A percentile compares a stretch with the other conserved stretches of the same genome.
phyloP scores from a whole-genome alignment of 2,797 vertebrate species.

The Phylloscopus collybita region DNA sequence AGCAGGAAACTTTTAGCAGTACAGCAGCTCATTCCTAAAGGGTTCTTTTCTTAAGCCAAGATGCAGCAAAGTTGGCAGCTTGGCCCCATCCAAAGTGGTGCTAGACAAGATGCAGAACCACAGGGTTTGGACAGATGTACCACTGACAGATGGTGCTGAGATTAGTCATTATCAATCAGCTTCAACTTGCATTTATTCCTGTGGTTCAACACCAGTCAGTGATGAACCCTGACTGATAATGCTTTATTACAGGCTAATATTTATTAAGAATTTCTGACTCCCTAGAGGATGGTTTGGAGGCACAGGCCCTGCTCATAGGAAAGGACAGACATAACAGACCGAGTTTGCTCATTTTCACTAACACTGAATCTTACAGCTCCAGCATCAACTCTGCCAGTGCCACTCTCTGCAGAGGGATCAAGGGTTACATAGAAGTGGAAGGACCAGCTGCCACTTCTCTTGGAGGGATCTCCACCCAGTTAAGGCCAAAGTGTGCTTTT shows the following conservation, averaged over 20 bases:
- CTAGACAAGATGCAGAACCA: slow-evolving; percentile 58
- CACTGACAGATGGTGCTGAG: slow-evolving; percentile 52
- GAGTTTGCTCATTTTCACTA: background rate
- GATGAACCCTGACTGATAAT: background rate
- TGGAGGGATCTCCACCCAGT: background rate
- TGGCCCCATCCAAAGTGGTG: background rate
- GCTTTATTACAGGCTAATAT: background rate
- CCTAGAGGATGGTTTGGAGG: background rate
- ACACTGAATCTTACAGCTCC: background rate
- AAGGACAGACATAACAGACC: background rate
- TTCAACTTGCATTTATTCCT: slow-evolving; percentile 34
- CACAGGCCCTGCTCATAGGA: background rate
- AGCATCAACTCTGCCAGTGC: background rate
- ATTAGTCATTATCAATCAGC: slow-evolving; percentile 57
- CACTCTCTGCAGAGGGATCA: background rate
- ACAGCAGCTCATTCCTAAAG: background rate
- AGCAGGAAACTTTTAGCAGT: slow-evolving; percentile 51
- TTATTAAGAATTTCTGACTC: slow-evolving; percentile 14
- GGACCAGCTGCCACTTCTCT: background rate
- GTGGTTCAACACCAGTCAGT: slow-evolving; percentile 12
- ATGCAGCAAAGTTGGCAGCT: slow-evolving; percentile 34
- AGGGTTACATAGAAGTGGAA: background rate
- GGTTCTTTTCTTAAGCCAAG: slow-evolving; percentile 37
- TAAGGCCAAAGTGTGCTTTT: background rate
- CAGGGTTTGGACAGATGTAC: slow-evolving; percentile 53